phyloP scores from a whole-genome alignment of 2,888 invertebrate species.

The Linnaemya vulpina region DNA sequence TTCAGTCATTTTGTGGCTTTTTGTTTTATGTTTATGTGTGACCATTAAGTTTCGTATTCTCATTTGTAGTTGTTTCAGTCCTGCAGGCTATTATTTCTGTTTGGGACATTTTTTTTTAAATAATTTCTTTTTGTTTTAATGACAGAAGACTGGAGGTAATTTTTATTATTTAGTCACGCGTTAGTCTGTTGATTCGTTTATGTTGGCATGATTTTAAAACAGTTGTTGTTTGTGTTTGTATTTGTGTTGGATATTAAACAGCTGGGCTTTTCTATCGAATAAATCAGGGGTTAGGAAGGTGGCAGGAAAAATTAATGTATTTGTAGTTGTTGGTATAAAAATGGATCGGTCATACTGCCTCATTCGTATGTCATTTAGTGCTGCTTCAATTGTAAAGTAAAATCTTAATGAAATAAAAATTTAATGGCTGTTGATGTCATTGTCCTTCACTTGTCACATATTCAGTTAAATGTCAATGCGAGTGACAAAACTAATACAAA shows the following conservation, averaged over 20 bases:
- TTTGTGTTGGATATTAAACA: constrained; percentile 71
- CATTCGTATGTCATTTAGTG: too few relatives aligned
- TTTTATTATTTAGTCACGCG: constrained; percentile 64
- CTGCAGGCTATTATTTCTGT: constrained; percentile 49
- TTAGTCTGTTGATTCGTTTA: constrained; percentile 54
- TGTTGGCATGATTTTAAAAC: constrained; percentile 77
- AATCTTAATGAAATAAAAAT: too few relatives aligned
- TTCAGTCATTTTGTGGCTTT: constrained; percentile 42
- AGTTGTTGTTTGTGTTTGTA: constrained; percentile 74
- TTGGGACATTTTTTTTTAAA: constrained; percentile 39
- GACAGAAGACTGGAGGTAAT: constrained; percentile 27
- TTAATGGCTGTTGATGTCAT: too few relatives aligned
- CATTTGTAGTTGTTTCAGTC: constrained; percentile 32
- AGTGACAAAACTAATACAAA: too few relatives aligned
- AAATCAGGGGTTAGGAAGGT: not conserved
- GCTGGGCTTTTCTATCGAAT: constrained; percentile 74
- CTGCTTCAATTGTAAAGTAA: too few relatives aligned
- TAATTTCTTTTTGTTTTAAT: not conserved
- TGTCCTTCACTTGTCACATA: too few relatives aligned
- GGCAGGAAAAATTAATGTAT: not conserved
- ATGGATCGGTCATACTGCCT: too few relatives aligned
- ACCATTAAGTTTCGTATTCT: constrained; percentile 18
- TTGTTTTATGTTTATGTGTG: constrained; percentile 43
- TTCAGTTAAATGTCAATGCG: too few relatives aligned
- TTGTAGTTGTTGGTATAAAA: too few relatives aligned